Evolutionary conservation across 2,113 vertebrate species (phyloP).

Genomic region (Siniperca chuatsi): DNA sequence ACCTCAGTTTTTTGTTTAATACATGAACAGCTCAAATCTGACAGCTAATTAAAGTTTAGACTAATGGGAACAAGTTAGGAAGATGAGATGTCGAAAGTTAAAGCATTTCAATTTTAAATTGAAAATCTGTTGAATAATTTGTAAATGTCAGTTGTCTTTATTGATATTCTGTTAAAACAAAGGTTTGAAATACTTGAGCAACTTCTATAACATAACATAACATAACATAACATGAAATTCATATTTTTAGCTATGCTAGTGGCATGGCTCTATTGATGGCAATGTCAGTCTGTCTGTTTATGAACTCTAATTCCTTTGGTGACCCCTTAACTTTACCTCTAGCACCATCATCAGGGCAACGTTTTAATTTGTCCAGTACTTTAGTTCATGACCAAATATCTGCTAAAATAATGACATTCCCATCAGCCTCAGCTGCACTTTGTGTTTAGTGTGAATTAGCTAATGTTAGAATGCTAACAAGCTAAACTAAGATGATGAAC

Average conservation of each 20-base stretch:
- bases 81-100: not conserved
- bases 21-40: not conserved
- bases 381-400: not conserved
- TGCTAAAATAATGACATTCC: not conserved
- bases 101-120: not conserved
- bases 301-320: not conserved
- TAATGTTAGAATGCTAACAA: not conserved
- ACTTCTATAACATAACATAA: not conserved
- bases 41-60: conserved; percentile 18
- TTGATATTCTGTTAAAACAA: not conserved
- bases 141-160: conserved; percentile 31
- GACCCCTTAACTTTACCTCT: not conserved
- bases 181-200: conserved; percentile 8
- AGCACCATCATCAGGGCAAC: not conserved
- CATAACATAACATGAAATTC: not conserved
- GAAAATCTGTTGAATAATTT: conserved; percentile 10
- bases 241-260: not conserved
- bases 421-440: not conserved
- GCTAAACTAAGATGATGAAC: not conserved
- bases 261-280: not conserved
- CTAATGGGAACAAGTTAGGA: not conserved
- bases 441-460: not conserved
- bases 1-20: conserved; percentile 7
- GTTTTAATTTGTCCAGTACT: not conserved
- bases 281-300: not conserved